phyloP scores from a whole-genome alignment of 1,140 invertebrate genomes.

The Diachasma alloeum region DNA sequence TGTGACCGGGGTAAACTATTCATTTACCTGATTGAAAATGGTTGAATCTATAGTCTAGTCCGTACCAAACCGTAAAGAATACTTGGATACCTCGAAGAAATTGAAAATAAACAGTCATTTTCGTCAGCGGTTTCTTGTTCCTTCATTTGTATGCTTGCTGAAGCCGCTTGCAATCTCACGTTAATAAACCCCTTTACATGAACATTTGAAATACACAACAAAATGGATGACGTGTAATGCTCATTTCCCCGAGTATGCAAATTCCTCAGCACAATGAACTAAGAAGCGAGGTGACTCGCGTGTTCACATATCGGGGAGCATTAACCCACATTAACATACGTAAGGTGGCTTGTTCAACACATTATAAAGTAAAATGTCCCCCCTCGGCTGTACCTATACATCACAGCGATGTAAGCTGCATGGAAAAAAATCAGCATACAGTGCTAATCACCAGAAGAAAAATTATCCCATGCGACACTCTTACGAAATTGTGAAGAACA shows the following conservation, averaged over 20 bases:
- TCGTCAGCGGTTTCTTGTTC: background rate
- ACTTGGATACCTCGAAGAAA: too few relatives aligned
- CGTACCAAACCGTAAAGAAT: too few relatives aligned
- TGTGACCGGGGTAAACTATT: too few relatives aligned
- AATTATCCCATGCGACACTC: background rate
- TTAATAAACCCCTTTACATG: background rate
- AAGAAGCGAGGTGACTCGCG: background rate
- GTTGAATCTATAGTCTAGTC: too few relatives aligned
- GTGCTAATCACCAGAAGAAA: background rate
- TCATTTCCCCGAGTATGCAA: background rate
- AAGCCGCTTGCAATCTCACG: background rate
- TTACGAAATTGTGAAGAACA: too few relatives aligned
- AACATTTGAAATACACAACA: background rate
- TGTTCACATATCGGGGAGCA: conserved; percentile 7
- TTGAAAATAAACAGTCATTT: too few relatives aligned
- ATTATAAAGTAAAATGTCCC: conserved; percentile 5
- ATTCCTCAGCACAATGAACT: conserved; percentile 1
- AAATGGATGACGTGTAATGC: background rate
- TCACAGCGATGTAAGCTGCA: background rate
- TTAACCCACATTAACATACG: background rate
- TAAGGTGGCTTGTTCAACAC: conserved; percentile 3
- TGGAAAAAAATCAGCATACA: background rate
- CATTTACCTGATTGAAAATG: too few relatives aligned
- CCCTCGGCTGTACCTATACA: background rate
- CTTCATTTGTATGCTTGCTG: background rate